Evolutionary conservation across 2,797 vertebrate species (phyloP), one percentile per base, ranked within the genome.

Genomic region (Melanotaenia boesemani): DNA sequence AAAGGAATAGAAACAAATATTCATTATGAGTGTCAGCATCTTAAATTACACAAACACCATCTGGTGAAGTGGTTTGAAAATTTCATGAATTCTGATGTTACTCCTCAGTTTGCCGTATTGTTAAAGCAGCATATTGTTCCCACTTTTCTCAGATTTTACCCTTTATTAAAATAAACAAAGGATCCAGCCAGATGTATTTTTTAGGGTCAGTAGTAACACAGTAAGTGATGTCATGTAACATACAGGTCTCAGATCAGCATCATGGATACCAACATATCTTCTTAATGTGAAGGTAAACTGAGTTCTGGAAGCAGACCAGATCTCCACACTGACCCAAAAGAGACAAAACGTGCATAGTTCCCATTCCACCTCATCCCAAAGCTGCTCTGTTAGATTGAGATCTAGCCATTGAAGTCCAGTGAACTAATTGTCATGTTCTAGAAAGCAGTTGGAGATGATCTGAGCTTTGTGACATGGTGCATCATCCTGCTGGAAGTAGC

Each of bases 11-110:
- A 85, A 82, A 80, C 76, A 83, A 82, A 87, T 79, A 79, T 76
- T 55, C 77, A 81, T 81, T 82, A 66, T 70, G 72, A 90, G 89
- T 84, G 83, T 91, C 84, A 74, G 83, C 66, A 77, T 84, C 82
- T 91, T 92, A 88, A 93, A 93, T 90, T 87, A 84, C 85, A 88
- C 82, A 86, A 92, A 92, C 90, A 90, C 86, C 91, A 93, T 94
- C 90, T 92, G 90, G 74, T 79, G 80, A 88, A 87, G 82, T 80
- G 81, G 92, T 84, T 91, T 87, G 48, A 74, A 59, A 87, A 84
- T 88, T 80, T 77, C 87, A 85, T 87, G 76, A 84, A 89, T 90
- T 87, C 76, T 83, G 20, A 80, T 74, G 61, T 52, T 37, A 41
- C 71, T 74, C 58, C 39, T 68, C 69, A 20, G 56, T 60, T 61